Base-by-base conservation (phyloP, 2,113 vertebrate species). In the Hirundichthys speculiger region DNA sequence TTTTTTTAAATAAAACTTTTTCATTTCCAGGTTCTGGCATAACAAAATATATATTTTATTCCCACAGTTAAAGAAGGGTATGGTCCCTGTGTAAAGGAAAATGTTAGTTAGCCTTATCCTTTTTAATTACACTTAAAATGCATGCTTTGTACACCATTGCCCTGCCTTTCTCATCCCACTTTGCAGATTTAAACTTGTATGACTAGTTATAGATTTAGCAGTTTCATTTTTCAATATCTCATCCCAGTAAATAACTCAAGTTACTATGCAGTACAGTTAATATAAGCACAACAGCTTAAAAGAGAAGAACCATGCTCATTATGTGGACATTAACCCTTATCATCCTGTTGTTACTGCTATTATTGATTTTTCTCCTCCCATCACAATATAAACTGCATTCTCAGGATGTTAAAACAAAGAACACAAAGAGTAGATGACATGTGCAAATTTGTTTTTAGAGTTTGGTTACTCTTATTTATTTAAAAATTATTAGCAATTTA, bases 401-500 rank as follows among this genome's bases (percentile, higher is more conserved):
- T 89, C 89, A 89, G 89, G 88, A 86, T 65, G 57, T 65, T 16
- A 75, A 84, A 75, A 82, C 52, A 73, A 73, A 65, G 69, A 81
- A 83, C 77, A 74, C 73, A 79, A 79, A 82, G 77, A 84, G 45
- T 75, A 64, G 63, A 73, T 52, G 71, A 77, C 57, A 76, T 82
- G 75, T 80, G 64, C 79, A 73, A 82, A 68, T 50, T 75, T 79
- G 50, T 71, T 86, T 80, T 82, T 82, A 80, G 55, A 79, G 62
- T 83, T 88, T 73, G 64, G 80, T 87, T 86, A 53, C 83, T 81
- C 84, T 84, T 89, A 91, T 90, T 91, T 90, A 88, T 91, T 90
- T 79, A 76, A 86, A 84, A 82, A 73, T 56, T 69, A 87, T 86
- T 85, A 88, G 86, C 76, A 81, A 86, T 85, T 80, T 68, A 82